Percentiles rank a stretch among this genome's conserved stretches.
phyloP scores from a whole-genome alignment of 2,113 vertebrate species.

The Xenopus borealis region DNA sequence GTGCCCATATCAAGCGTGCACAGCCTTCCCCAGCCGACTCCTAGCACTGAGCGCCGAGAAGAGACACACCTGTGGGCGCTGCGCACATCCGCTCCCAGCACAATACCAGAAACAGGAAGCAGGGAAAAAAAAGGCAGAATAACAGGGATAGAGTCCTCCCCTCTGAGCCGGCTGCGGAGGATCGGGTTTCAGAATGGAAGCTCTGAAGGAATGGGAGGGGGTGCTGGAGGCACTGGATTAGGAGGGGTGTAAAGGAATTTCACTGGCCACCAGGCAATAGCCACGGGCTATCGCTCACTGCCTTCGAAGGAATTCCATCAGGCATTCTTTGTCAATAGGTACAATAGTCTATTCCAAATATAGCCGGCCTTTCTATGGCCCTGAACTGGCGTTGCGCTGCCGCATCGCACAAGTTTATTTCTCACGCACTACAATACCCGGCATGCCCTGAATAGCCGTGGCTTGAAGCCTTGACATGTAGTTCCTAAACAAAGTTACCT shows the following conservation, averaged over 20 bases:
- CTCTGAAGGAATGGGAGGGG: background rate
- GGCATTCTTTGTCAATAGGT: no score
- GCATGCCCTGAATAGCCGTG: no score
- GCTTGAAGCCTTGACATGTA: no score
- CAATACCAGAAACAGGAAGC: slow-evolving; percentile 58
- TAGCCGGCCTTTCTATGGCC: no score
- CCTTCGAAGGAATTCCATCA: no score
- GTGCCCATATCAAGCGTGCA: slow-evolving; percentile 47
- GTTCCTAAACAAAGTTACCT: no score
- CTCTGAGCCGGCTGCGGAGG: slow-evolving; percentile 41
- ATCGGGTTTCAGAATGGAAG: slow-evolving; percentile 23
- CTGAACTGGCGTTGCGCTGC: no score
- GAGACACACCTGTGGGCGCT: slow-evolving; percentile 65
- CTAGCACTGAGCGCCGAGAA: slow-evolving; percentile 9
- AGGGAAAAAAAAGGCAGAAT: slow-evolving; percentile 49
- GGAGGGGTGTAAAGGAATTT: background rate
- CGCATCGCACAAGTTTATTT: no score
- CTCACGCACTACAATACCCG: no score
- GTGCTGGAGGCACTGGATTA: background rate
- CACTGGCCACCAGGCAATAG: background rate
- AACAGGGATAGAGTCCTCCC: slow-evolving; percentile 53
- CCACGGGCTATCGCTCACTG: no score
- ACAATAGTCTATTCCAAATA: no score
- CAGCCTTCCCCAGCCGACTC: slow-evolving; percentile 39
- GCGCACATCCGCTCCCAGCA: slow-evolving; percentile 63